Conservation (phyloP, 23 tunicate species). For the Clavelina lepadiformis region DNA sequence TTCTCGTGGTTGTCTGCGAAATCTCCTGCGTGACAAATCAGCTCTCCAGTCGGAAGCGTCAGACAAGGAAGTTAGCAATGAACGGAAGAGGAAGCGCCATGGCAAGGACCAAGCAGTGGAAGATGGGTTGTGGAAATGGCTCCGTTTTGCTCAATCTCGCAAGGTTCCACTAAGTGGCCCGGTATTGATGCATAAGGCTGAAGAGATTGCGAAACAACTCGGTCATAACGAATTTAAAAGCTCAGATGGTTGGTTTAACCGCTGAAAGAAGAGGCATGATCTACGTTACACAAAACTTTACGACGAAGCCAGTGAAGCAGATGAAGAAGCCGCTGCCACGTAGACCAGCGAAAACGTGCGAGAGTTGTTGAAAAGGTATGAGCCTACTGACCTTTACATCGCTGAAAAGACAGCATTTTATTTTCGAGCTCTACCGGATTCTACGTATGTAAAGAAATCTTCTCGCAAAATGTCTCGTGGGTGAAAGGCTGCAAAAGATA, state of each 20-base stretch:
- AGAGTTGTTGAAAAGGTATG: conserved; percentile 12
- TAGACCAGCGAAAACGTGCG: conserved; percentile 19
- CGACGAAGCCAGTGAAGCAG: conserved; percentile 22
- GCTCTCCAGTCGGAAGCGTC: too few species aligned
- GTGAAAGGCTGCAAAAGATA: conserved; percentile 9
- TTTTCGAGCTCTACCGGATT: conserved; percentile 17
- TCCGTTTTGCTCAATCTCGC: too few species aligned
- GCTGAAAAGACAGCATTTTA: conserved; percentile 11
- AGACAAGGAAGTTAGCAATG: too few species aligned
- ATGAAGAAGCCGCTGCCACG: conserved; percentile 14
- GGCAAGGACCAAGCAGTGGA: too few species aligned
- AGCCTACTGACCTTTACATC: conserved; percentile 15
- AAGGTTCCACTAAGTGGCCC: too few species aligned
- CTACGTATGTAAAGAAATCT: conserved; percentile 7
- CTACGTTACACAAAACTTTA: conserved; percentile 6
- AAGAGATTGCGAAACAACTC: conserved; percentile 23
- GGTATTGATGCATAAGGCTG: conserved; percentile 20
- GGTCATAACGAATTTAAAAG: conserved; percentile 20
- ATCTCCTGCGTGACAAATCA: too few species aligned
- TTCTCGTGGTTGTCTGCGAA: too few species aligned
- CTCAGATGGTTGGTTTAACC: conserved; percentile 24
- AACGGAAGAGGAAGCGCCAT: too few species aligned
- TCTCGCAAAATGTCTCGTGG: conserved; percentile 10
- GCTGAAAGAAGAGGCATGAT: conserved; percentile 24
- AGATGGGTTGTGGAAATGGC: too few species aligned